These are phyloP conservation scores for Bradypus variegatus DNA, from an alignment of 2,797 vertebrate species.

Conservation along the genomic window DNA sequence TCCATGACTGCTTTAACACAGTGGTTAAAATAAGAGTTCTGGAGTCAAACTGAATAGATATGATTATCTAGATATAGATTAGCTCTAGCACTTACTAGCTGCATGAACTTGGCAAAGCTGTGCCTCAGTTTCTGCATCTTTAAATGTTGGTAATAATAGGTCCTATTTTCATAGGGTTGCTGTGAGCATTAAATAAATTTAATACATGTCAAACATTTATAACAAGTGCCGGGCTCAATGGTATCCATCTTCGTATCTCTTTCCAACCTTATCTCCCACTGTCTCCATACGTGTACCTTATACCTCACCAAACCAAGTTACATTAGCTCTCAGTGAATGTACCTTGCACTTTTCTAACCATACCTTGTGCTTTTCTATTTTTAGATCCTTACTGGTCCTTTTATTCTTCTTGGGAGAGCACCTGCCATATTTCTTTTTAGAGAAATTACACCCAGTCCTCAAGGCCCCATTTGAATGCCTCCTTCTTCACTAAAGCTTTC, in stretches of 20 bases:
- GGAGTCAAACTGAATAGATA: background rate
- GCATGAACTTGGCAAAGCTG: background rate
- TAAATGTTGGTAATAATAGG: background rate
- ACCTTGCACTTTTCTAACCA: too few relatives aligned
- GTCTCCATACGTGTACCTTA: background rate
- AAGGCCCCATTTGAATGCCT: background rate
- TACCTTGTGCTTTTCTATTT: background rate
- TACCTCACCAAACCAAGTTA: slow-evolving; percentile 1
- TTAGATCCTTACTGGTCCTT: background rate
- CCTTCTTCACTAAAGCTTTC: slow-evolving; percentile 14
- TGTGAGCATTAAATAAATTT: slow-evolving; percentile 11
- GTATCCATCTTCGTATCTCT: background rate
- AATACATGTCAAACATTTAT: background rate
- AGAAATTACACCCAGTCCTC: slow-evolving; percentile 17
- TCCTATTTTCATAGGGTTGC: background rate
- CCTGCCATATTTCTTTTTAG: background rate
- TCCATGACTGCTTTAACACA: background rate
- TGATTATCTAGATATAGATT: background rate
- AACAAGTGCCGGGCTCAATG: background rate
- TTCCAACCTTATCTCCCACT: background rate
- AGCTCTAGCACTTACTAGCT: background rate
- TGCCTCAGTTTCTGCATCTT: slow-evolving; percentile 15
- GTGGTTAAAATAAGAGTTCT: background rate
- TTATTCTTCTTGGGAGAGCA: background rate
- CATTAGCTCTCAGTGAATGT: too few relatives aligned